Evolutionary conservation across 2,888 invertebrate genomes (phyloP), one percentile per base, ranked within the genome.

Genomic region (Caenorhabditis sinica): DNA sequence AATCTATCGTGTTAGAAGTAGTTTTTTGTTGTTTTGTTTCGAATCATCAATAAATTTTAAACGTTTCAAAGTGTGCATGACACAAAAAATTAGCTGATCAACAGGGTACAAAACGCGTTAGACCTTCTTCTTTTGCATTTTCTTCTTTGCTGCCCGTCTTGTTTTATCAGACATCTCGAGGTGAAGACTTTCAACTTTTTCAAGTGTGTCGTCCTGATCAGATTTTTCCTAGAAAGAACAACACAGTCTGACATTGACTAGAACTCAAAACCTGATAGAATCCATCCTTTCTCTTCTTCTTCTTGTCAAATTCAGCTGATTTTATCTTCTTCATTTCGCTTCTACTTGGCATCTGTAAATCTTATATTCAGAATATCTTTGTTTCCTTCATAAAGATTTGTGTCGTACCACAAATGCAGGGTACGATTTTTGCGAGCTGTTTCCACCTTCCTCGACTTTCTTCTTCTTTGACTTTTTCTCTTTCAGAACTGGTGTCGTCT

Each of bases 191-290:
- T 66, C 71, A 17, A 81, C 51, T 51, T 79, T 68, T 51, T 84
- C 84, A 15, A 84, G 56, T 4, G 84, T 84, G 61, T 81, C 80
- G 25, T 84, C 84, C 49, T 81, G 43, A 53, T 84, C 84, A 2
- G 84, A 81, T 23, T 81, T 84, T 23, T 74, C 68, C 82, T 85
- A n/a, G 28, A 68, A 49, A 49, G 11, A 6, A 9, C 0, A 1
- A 40, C 13, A 13, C 13, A n/a, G n/a, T n/a, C n/a, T n/a, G n/a
- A n/a, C n/a, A n/a, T 33, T 20, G 49, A n/a, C n/a, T 49, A 17
- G 5, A 8, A 8, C 6, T 36, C 36, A 11, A 36, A 20, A 75
- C 75, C 66, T 75, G 85, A 28, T 66, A 85, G 49, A 82, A 82
- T 23, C 85, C 85, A 13, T 63, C 74, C 25, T 74, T 43, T 2